Evolutionary conservation across 2,113 vertebrate genomes (phyloP).

Genomic region (Phaethon lepturus): DNA sequence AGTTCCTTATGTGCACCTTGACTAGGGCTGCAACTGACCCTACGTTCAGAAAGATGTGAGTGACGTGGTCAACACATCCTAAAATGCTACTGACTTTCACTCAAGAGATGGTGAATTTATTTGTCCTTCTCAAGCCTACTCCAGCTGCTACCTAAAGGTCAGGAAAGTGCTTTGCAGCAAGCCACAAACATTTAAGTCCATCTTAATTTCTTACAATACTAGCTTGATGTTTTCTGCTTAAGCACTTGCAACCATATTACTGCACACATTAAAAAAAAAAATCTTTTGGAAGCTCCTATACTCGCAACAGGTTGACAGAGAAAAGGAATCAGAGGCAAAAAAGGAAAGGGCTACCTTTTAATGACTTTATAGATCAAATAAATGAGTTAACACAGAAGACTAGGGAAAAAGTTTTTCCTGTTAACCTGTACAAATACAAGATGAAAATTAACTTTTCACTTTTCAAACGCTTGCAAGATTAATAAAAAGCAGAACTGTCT

Average conservation of each 20-base stretch:
- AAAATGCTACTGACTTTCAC: neutral
- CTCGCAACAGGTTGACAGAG: neutral
- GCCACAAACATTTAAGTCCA: neutral
- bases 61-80: rapidly evolving
- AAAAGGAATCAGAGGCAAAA: neutral
- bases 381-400: neutral
- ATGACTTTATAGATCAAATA: neutral
- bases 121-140: neutral
- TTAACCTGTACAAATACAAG: neutral
- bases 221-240: neutral
- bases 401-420: neutral
- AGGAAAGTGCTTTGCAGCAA: neutral
- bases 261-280: neutral
- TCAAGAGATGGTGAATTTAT: neutral
- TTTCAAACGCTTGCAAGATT: neutral
- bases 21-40: neutral
- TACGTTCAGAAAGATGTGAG: neutral
- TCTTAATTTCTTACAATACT: neutral
- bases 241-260: neutral
- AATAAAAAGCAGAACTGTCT: neutral
- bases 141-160: neutral
- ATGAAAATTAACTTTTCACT: neutral
- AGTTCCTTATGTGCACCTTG: neutral
- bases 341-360: neutral
- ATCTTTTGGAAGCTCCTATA: neutral